phyloP scores from a whole-genome alignment of 92 coral and sea anemone genomes.

The Umimayanthus kanabou region DNA sequence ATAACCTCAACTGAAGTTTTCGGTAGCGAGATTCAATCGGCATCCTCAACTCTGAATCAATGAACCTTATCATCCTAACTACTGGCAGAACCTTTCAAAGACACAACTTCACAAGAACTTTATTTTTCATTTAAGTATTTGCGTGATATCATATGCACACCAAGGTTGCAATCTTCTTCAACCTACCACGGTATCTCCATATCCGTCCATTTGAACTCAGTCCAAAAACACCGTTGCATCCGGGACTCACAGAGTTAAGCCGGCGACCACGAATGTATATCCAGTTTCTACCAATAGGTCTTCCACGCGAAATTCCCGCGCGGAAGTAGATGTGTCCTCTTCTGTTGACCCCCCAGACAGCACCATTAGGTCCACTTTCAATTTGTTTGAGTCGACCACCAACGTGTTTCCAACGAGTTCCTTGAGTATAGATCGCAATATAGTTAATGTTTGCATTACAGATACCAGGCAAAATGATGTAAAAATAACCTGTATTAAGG shows the following conservation, averaged over 20 bases:
- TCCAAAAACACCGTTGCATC: conserved; percentile 37
- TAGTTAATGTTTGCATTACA: too few species aligned
- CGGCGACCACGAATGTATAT: conserved; percentile 3
- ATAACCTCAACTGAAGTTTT: too few species aligned
- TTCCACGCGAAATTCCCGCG: conserved; percentile 21
- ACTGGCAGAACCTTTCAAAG: background rate
- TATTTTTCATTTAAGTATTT: background rate
- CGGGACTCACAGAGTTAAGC: conserved; percentile 19
- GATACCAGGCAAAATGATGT: background rate
- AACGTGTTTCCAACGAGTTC: conserved; percentile 14
- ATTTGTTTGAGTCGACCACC: conserved; percentile 38
- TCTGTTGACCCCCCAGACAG: conserved; percentile 51
- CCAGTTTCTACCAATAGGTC: conserved; percentile 40
- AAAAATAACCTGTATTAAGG: too few species aligned
- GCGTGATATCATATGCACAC: too few species aligned
- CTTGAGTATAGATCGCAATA: background rate
- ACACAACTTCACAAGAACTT: background rate
- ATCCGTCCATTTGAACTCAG: conserved; percentile 16
- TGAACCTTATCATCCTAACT: too few species aligned
- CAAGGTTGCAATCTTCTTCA: background rate
- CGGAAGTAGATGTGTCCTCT: conserved; percentile 30
- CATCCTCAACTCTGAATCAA: too few species aligned
- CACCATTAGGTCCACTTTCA: conserved; percentile 50
- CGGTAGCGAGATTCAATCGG: too few species aligned
- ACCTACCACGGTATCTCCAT: conserved; percentile 37